Base-by-base conservation (phyloP, 1,140 invertebrate genomes). In the Pectinophora gossypiella region DNA sequence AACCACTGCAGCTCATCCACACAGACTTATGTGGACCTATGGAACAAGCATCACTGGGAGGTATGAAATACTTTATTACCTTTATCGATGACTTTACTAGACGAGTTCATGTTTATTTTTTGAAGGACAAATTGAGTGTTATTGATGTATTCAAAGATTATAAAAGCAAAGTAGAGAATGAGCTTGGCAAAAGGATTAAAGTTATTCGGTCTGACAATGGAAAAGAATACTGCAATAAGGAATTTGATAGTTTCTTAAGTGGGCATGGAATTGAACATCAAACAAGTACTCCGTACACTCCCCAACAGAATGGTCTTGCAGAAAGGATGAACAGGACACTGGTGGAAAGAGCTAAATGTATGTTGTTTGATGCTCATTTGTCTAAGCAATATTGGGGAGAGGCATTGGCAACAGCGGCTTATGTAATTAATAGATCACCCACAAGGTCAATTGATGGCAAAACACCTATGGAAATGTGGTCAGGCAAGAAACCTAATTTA, bases 241-340 rank as follows among this genome's bases (percentile, higher is more conserved):
- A n/a, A n/a, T n/a, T n/a, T n/a, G n/a, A n/a, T n/a, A n/a, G n/a
- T n/a, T n/a, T n/a, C n/a, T n/a, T n/a, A n/a, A n/a, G n/a, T n/a
- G n/a, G n/a, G n/a, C n/a, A n/a, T n/a, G n/a, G n/a, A n/a, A n/a
- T n/a, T n/a, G n/a, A n/a, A n/a, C n/a, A n/a, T n/a, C n/a, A n/a
- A n/a, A n/a, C n/a, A n/a, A n/a, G n/a, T n/a, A n/a, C n/a, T n/a
- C 42, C 42, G 1, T 44, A 44, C 42, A 44, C 42, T 9, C 42
- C 42, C 10, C 10, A 44, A 44, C 42, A 44, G 20, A 44, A 44
- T 44, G 42, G 42, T 10, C 3, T 10, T 4, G 19, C 19, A 5
- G 42, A 44, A 13, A 18, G 42, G 9, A 15, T 13, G 15, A 44
- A 44, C 20, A 18, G 42, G 7, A 44, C 42, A 13, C 20, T 44